Conservation (phyloP, 2,888 invertebrate species). For the Druceiella hillmani region DNA sequence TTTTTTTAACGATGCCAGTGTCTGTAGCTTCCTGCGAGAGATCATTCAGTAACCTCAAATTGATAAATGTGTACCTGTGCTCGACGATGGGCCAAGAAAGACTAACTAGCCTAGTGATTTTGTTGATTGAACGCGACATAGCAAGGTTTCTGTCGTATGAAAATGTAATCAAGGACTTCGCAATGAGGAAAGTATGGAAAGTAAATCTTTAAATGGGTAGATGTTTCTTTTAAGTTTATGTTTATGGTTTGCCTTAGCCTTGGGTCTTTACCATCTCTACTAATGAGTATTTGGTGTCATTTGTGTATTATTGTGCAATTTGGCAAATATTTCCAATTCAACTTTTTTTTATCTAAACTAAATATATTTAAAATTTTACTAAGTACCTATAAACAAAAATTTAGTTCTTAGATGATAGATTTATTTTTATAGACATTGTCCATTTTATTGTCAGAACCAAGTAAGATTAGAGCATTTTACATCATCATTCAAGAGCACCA, state of each 20-base stretch:
- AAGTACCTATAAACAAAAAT: slow-evolving; percentile 2
- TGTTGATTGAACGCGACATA: slow-evolving; percentile 6
- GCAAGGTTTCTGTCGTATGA: background rate
- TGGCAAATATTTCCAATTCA: too few relatives aligned
- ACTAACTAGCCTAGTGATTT: slow-evolving; percentile 1
- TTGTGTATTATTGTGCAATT: too few relatives aligned
- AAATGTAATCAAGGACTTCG: too few relatives aligned
- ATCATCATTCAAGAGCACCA: too few relatives aligned
- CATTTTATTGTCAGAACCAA: slow-evolving; percentile 4
- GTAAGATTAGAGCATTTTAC: too few relatives aligned
- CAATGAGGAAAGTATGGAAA: too few relatives aligned
- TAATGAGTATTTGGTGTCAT: too few relatives aligned
- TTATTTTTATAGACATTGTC: slow-evolving; percentile 5
- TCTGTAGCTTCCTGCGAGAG: slow-evolving; percentile 5
- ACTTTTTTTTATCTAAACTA: too few relatives aligned
- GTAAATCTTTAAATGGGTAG: too few relatives aligned
- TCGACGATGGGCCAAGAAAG: slow-evolving; percentile 5
- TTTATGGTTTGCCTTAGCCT: too few relatives aligned
- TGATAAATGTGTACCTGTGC: slow-evolving; percentile 3
- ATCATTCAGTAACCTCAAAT: slow-evolving; percentile 6
- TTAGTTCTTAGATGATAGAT: slow-evolving; percentile 2
- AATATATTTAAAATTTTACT: slow-evolving; percentile 1
- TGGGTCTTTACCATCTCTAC: too few relatives aligned
- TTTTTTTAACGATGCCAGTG: slow-evolving; percentile 4
- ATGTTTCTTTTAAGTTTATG: too few relatives aligned